Evolutionary conservation across 2,113 vertebrate genomes (phyloP), one percentile per base, ranked within the genome.

Genomic region (Anhinga rufa): DNA sequence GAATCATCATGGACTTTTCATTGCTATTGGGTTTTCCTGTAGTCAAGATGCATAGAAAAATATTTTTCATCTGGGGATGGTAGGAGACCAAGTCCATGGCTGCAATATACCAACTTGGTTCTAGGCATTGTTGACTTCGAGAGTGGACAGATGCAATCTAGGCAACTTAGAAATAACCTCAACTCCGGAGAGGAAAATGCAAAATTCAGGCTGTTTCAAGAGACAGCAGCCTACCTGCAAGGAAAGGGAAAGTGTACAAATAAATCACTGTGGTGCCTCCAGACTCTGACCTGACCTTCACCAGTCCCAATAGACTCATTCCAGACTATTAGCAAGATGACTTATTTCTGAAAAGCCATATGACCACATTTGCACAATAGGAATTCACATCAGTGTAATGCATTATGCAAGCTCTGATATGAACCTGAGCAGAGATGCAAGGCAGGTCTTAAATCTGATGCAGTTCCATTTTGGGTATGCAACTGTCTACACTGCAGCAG

Each of bases 301-400:
- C 55, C 51, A 77, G 36, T 66, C 71, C 75, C 75, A 93, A 26
- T 1, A 86, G 82, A 76, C 68, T 68, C 42, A 82, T 93, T 90
- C 26, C 60, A 96, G 48, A 32, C 31, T 69, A 78, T 78, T 31
- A 90, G 55, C 61, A 71, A 77, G 51, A 86, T 74, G 32, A 84
- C 9, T 91, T 93, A 51, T 71, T 96, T 92, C 68, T 92, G 78
- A 86, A 91, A 88, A 80, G 72, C 68, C 76, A 40, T 68, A 78
- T 68, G 83, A 89, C 16, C 51, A 68, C 46, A 70, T 84, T 78
- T 86, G 38, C 38, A 70, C 46, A 83, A 26, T 18, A 81, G 64
- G 32, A 85, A 88, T 62, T 66, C 70, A 49, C 55, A 82, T 74
- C 36, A 57, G n/a, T 36, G 36, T 76, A 94, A 83, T 25, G 51